These are phyloP conservation scores for Prietella phreatophila DNA, from an alignment of 2,113 vertebrate species.

Conservation along the genomic window DNA sequence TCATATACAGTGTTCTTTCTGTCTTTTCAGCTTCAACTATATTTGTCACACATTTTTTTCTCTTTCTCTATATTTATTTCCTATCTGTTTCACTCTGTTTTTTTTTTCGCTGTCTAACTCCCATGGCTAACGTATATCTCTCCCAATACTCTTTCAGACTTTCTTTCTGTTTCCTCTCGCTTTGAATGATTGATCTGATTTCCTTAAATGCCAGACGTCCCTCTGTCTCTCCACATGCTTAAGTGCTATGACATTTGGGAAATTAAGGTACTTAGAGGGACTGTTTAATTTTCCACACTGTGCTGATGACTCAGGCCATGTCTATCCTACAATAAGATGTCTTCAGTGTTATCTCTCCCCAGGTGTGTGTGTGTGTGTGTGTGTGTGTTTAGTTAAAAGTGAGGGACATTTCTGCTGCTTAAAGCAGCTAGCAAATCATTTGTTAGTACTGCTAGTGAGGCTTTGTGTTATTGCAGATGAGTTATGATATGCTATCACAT, in stretches of 20 bases:
- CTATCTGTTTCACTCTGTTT: background rate
- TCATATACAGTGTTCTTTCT: background rate
- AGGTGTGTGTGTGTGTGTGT: conserved; percentile 5
- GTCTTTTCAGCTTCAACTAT: background rate
- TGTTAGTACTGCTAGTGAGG: conserved; percentile 10
- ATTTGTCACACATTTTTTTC: background rate
- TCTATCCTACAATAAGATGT: background rate
- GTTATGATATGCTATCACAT: conserved; percentile 39
- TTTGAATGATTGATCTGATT: background rate
- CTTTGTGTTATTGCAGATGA: conserved; percentile 19
- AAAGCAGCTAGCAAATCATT: conserved; percentile 10
- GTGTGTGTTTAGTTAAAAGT: conserved; percentile 29
- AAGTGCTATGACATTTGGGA: conserved; percentile 50
- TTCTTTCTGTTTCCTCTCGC: background rate
- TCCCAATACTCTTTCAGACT: background rate
- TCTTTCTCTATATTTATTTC: background rate
- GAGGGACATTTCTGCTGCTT: conserved; percentile 27
- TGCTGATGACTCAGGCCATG: background rate
- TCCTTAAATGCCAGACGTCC: conserved; percentile 25
- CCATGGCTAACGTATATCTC: background rate
- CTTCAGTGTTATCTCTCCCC: background rate
- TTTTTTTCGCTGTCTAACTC: background rate
- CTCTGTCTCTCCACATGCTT: conserved; percentile 15
- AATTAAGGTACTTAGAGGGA: conserved; percentile 32
- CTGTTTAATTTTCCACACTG: conserved; percentile 38